phyloP scores from a whole-genome alignment of 30 jellyfish, hydroid and myxozoan genomes.

The Catostylus mosaicus region DNA sequence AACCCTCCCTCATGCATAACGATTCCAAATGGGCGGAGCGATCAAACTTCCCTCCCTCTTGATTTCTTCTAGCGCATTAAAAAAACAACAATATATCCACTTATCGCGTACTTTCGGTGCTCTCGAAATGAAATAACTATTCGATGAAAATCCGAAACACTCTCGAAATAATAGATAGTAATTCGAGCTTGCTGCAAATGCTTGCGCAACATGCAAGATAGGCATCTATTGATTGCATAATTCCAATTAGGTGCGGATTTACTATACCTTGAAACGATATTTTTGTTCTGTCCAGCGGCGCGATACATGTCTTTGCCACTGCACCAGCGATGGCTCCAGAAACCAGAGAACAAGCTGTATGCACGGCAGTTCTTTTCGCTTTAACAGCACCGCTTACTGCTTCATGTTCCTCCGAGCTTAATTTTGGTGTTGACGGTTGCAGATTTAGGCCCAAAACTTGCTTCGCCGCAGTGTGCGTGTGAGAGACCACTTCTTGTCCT shows the following conservation, averaged over 20 bases:
- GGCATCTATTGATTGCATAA: background rate
- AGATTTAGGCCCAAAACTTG: conserved; percentile 61
- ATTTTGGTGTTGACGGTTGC: conserved; percentile 1
- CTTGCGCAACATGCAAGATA: background rate
- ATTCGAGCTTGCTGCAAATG: background rate
- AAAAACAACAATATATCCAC: too few relatives aligned
- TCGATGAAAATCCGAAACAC: too few relatives aligned
- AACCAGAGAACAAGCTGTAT: conserved; percentile 63
- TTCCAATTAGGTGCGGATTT: background rate
- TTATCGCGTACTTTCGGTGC: too few relatives aligned
- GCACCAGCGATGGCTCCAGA: conserved; percentile 99
- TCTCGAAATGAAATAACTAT: too few relatives aligned
- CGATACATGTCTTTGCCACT: conserved; percentile 89
- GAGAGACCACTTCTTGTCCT: conserved; percentile 43
- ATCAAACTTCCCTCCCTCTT: too few relatives aligned
- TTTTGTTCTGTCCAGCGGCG: conserved; percentile 95
- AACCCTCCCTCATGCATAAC: too few relatives aligned
- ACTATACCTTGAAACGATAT: conserved; percentile 80
- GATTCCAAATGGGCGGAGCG: too few relatives aligned
- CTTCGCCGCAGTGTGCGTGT: conserved; percentile 24
- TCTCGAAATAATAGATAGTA: too few relatives aligned
- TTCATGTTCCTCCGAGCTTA: conserved; percentile 12
- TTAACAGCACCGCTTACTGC: background rate
- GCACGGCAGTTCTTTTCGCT: conserved; percentile 37
- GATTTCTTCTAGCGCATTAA: too few relatives aligned